Percentiles rank a stretch among this genome's conserved stretches.
phyloP scores from a whole-genome alignment of 1,140 invertebrate genomes.

The Charaxes varanes region DNA sequence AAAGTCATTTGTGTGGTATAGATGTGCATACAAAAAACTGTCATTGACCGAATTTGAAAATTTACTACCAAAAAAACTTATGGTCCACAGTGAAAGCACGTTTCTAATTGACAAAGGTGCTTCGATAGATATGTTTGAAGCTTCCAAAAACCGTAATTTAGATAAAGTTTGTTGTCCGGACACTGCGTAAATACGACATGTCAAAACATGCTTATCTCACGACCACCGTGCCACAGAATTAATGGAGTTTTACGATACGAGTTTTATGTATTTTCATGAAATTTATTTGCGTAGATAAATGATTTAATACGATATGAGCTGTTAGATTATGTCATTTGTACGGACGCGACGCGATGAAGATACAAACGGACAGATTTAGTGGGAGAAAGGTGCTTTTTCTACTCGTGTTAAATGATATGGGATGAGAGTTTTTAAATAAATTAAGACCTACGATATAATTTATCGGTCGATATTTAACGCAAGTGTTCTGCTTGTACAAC shows the following conservation, averaged over 20 bases:
- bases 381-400: no score
- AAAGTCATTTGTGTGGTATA: not conserved
- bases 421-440: no score
- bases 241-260: constrained; percentile 41
- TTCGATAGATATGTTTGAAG: constrained; percentile 57
- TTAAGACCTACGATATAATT: no score
- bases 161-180: constrained; percentile 59
- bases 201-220: constrained; percentile 58
- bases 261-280: constrained; percentile 28
- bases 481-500: no score
- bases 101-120: constrained; percentile 50
- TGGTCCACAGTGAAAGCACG: constrained; percentile 11
- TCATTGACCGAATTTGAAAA: no score
- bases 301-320: constrained; percentile 20
- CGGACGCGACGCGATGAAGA: no score
- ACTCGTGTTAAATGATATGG: no score
- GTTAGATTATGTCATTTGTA: constrained; percentile 5
- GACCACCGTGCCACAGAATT: constrained; percentile 62
- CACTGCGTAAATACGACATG: constrained; percentile 61
- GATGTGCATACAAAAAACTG: no score
- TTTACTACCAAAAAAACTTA: no score
- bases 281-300: constrained; percentile 31
- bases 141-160: constrained; percentile 68
- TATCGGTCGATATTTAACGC: no score
- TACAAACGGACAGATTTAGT: no score